These are phyloP conservation scores for Phenganax marumi DNA, from an alignment of 92 coral and sea anemone species.

Conservation along the genomic window DNA sequence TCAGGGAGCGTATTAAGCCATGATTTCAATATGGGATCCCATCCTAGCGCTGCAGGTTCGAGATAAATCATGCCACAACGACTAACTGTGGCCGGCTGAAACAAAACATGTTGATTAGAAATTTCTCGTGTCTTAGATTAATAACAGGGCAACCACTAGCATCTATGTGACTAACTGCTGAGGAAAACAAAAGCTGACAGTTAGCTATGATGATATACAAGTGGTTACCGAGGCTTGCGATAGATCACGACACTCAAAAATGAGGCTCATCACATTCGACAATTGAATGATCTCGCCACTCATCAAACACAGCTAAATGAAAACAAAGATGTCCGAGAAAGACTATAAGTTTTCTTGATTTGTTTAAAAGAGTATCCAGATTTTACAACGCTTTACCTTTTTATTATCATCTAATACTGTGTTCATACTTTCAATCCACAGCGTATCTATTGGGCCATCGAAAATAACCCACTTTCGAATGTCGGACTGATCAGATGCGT, in stretches of 20 bases:
- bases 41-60: constrained; percentile 94
- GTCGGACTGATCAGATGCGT: constrained; percentile 95
- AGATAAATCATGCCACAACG: constrained; percentile 99
- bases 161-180: neutral
- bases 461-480: constrained; percentile 97
- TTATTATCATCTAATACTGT: constrained; percentile 98
- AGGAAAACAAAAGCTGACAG: too few relatives aligned
- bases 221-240: constrained; percentile 97
- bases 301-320: constrained; percentile 85
- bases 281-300: constrained; percentile 98
- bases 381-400: constrained; percentile 60
- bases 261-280: constrained; percentile 96
- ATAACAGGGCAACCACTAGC: too few relatives aligned
- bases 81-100: constrained; percentile 93
- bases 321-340: neutral
- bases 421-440: constrained; percentile 99
- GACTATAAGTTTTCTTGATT: neutral
- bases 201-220: neutral
- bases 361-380: neutral
- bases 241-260: constrained; percentile 94
- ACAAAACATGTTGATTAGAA: neutral
- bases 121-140: neutral
- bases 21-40: constrained; percentile 90
- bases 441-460: constrained; percentile 98
- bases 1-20: constrained; percentile 80